Conservation (phyloP, 2,888 invertebrate genomes). For the Epinotia demarniana region DNA sequence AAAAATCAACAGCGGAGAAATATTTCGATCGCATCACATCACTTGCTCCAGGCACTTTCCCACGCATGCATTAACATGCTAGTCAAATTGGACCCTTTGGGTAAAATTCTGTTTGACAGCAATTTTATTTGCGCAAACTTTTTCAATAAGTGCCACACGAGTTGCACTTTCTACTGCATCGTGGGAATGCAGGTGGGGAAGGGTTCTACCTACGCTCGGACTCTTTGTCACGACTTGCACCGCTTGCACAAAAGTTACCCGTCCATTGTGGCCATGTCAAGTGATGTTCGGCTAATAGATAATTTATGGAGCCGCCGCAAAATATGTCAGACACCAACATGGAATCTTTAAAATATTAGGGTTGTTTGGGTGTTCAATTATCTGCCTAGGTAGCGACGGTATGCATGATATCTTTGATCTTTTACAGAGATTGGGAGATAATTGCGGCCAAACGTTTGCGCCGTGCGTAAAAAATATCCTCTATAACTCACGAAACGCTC, state of each 20-base stretch:
- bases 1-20: constrained; percentile 26
- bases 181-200: constrained; percentile 84
- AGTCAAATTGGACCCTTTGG: constrained; percentile 69
- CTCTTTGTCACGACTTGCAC: constrained; percentile 67
- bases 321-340: constrained; percentile 62
- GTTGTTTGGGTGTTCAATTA: constrained; percentile 66
- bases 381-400: constrained; percentile 52
- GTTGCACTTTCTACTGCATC: constrained; percentile 77
- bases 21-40: background rate
- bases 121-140: constrained; percentile 80
- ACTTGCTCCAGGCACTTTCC: constrained; percentile 44
- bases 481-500: background rate
- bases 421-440: constrained; percentile 70
- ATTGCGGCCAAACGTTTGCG: constrained; percentile 61
- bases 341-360: constrained; percentile 77
- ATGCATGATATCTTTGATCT: constrained; percentile 60
- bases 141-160: constrained; percentile 60
- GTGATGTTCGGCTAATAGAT: constrained; percentile 81
- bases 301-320: constrained; percentile 78
- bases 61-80: constrained; percentile 61
- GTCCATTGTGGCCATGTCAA: constrained; percentile 79
- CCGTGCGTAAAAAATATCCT: constrained; percentile 26
- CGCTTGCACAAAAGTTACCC: constrained; percentile 81
- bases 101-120: constrained; percentile 76
- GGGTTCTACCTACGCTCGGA: constrained; percentile 70